These are phyloP conservation scores for Drosophila triauraria DNA, from an alignment of 1,140 invertebrate species.

Conservation along the genomic window DNA sequence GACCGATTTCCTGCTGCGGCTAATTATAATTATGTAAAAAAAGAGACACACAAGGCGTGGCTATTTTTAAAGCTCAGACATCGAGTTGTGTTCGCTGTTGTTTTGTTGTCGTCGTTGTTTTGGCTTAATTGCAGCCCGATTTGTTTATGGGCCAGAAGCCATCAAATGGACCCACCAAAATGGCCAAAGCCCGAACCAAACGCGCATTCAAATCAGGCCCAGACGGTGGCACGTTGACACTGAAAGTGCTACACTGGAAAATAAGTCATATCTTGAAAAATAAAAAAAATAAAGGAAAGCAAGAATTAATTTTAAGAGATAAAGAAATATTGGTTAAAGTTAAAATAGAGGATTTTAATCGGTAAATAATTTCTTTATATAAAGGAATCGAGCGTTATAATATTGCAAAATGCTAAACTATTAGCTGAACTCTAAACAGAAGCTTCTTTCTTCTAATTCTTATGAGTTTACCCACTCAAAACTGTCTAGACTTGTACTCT, in stretches of 20 bases:
- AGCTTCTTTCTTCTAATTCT: not conserved
- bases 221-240: conserved; percentile 33
- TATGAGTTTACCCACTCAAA: not conserved
- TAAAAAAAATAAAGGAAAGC: not conserved
- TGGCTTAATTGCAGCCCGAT: conserved; percentile 67
- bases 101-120: conserved; percentile 42
- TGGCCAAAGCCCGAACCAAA: conserved; percentile 58
- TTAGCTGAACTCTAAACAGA: not conserved
- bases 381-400: too few species aligned
- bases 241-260: conserved; percentile 19
- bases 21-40: conserved; percentile 56
- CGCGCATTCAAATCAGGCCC: conserved; percentile 76
- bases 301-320: too few species aligned
- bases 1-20: conserved; percentile 52
- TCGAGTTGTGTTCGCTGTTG: conserved; percentile 27
- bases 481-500: too few species aligned
- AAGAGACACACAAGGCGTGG: conserved; percentile 37
- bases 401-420: too few species aligned
- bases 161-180: conserved; percentile 67
- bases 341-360: not conserved
- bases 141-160: conserved; percentile 71
- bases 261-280: too few species aligned
- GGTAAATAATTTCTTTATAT: not conserved
- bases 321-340: too few species aligned
- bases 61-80: conserved; percentile 57